Evolutionary conservation across 2,113 vertebrate species (phyloP).

Genomic region (Halichoeres trimaculatus): DNA sequence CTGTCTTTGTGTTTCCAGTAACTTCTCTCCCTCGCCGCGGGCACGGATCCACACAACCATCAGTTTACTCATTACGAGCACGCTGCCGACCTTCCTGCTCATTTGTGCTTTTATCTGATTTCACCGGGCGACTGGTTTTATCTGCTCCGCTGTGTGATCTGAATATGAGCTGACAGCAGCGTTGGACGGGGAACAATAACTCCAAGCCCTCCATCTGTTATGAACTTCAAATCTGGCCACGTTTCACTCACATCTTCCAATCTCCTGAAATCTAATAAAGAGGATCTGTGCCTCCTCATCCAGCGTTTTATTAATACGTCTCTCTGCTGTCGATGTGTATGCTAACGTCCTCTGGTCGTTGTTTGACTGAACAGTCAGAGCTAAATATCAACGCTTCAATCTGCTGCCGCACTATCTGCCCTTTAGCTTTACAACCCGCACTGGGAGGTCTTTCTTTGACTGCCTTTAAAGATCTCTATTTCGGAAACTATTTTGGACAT

Average conservation of each 20-base stretch:
- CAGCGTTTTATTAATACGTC: not conserved
- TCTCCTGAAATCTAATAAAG: conserved; percentile 31
- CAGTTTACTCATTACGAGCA: conserved; percentile 3
- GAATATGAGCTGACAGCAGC: conserved; percentile 14
- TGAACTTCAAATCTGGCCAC: not conserved
- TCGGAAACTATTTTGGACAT: too few species aligned
- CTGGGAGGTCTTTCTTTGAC: too few species aligned
- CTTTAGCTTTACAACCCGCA: too few species aligned
- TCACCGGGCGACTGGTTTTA: not conserved
- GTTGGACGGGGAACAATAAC: conserved; percentile 7
- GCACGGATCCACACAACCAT: not conserved
- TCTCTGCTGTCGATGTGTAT: not conserved
- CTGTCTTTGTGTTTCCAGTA: not conserved
- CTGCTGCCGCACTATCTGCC: not conserved
- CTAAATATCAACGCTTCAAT: not conserved
- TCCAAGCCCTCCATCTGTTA: not conserved
- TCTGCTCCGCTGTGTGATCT: conserved; percentile 18
- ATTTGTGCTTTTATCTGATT: conserved; percentile 26
- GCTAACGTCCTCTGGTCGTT: not conserved
- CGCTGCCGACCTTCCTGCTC: not conserved
- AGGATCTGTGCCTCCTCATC: not conserved
- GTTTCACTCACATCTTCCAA: not conserved
- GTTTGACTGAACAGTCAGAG: not conserved
- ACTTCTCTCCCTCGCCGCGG: not conserved
- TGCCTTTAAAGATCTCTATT: too few species aligned